Evolutionary conservation across 1,140 invertebrate species (phyloP).

Genomic region (Atta colombica): DNA sequence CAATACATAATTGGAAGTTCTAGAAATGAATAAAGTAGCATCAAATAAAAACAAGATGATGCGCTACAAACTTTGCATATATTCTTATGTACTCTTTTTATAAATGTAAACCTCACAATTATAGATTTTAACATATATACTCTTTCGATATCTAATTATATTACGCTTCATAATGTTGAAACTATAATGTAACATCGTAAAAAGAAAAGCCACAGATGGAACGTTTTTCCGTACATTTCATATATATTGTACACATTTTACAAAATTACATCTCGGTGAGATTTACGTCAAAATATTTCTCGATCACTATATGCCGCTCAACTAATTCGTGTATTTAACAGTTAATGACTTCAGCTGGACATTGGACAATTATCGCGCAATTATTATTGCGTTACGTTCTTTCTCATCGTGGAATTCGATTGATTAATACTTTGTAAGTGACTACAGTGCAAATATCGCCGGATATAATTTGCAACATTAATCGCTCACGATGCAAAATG

Average conservation of each 20-base stretch:
- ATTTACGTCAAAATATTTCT: slow-evolving; percentile 63
- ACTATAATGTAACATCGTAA: neutral
- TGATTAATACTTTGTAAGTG: slow-evolving; percentile 15
- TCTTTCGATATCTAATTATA: neutral
- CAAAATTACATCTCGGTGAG: slow-evolving; percentile 70
- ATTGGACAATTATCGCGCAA: slow-evolving; percentile 2
- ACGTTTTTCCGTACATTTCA: slow-evolving; percentile 33
- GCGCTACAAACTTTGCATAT: no score
- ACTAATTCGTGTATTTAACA: slow-evolving; percentile 28
- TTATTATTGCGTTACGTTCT: neutral
- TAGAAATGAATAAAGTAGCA: no score
- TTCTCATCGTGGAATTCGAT: slow-evolving; percentile 12
- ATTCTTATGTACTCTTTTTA: no score
- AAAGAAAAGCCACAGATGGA: neutral
- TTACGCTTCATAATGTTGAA: neutral
- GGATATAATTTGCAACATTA: slow-evolving; percentile 1
- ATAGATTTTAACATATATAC: neutral
- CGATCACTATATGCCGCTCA: neutral
- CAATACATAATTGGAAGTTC: neutral
- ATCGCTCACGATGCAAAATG: neutral
- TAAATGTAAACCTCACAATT: neutral
- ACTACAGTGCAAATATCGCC: slow-evolving; percentile 22
- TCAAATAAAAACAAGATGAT: no score
- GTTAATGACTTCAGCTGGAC: slow-evolving; percentile 40
- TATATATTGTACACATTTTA: slow-evolving; percentile 70